Percentiles rank a stretch among this genome's conserved stretches.
Evolutionary conservation across 2,888 invertebrate genomes (phyloP).

Genomic region (Gortyna flavago): DNA sequence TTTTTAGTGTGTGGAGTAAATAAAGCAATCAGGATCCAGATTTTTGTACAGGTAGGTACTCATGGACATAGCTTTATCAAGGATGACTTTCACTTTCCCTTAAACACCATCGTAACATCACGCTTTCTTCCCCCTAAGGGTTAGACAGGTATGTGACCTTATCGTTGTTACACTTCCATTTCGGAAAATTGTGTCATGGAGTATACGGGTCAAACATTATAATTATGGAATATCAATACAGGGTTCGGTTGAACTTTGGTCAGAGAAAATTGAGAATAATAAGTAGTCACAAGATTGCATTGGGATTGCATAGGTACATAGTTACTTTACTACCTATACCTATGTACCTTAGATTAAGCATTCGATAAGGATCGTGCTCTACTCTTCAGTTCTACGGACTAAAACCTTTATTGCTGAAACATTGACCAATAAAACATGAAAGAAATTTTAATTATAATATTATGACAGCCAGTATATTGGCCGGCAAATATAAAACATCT

Average conservation of each 20-base stretch:
- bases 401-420: constrained; percentile 10
- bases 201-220: too few relatives aligned
- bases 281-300: neutral
- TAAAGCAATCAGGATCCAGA: neutral
- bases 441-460: constrained; percentile 4
- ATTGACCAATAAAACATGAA: constrained; percentile 22
- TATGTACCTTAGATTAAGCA: neutral
- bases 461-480: constrained; percentile 14
- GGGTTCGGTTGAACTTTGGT: neutral
- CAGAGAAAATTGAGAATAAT: neutral
- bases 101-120: too few relatives aligned
- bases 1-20: neutral
- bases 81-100: too few relatives aligned
- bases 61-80: too few relatives aligned
- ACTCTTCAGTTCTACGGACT: neutral
- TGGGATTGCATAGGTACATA: neutral
- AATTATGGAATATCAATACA: neutral
- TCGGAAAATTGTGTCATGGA: neutral
- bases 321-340: neutral
- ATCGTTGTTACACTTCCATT: too few relatives aligned
- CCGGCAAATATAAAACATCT: constrained; percentile 20
- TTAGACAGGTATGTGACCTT: too few relatives aligned
- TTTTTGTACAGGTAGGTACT: neutral
- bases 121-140: too few relatives aligned
- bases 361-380: neutral